Evolutionary conservation across 2,113 vertebrate genomes (phyloP).

Genomic region (Vimba vimba): DNA sequence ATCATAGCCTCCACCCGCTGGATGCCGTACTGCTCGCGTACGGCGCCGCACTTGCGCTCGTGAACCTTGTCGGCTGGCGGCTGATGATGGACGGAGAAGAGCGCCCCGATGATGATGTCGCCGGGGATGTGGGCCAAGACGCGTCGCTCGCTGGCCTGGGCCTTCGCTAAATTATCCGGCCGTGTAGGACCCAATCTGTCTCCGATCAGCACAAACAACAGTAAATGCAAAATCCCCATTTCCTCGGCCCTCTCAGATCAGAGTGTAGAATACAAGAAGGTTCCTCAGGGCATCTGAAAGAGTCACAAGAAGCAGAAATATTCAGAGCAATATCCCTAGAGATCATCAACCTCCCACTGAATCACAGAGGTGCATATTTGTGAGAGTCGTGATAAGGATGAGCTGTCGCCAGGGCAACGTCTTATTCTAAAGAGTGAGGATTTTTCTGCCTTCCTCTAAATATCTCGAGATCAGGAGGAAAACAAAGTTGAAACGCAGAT

Average conservation of each 20-base stretch:
- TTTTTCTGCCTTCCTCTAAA: conserved; percentile 67
- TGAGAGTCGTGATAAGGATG: conserved; percentile 60
- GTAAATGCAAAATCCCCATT: conserved; percentile 54
- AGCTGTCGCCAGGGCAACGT: conserved; percentile 56
- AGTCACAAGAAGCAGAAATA: conserved; percentile 30
- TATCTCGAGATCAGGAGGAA: conserved; percentile 52
- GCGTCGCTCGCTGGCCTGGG: conserved; percentile 90
- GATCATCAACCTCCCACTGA: conserved; percentile 36
- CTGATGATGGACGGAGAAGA: conserved; percentile 98
- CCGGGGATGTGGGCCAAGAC: conserved; percentile 92
- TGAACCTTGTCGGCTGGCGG: conserved; percentile 97
- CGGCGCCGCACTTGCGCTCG: conserved; percentile 94
- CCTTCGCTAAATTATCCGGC: conserved; percentile 73
- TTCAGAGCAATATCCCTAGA: conserved; percentile 35
- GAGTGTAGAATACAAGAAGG: conserved; percentile 33
- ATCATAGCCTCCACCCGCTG: conserved; percentile 99
- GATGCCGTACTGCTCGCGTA: conserved; percentile 97
- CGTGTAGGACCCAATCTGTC: conserved; percentile 69
- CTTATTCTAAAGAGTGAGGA: conserved; percentile 53
- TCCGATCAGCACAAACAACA: conserved; percentile 59
- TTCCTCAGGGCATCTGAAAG: conserved; percentile 49
- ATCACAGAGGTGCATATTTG: conserved; percentile 43
- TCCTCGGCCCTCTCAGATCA: conserved; percentile 39
- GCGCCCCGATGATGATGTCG: conserved; percentile 95
- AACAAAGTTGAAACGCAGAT: not conserved